Evolutionary conservation across 1,140 invertebrate genomes (phyloP).

Genomic region (Andrena cerasifolii): DNA sequence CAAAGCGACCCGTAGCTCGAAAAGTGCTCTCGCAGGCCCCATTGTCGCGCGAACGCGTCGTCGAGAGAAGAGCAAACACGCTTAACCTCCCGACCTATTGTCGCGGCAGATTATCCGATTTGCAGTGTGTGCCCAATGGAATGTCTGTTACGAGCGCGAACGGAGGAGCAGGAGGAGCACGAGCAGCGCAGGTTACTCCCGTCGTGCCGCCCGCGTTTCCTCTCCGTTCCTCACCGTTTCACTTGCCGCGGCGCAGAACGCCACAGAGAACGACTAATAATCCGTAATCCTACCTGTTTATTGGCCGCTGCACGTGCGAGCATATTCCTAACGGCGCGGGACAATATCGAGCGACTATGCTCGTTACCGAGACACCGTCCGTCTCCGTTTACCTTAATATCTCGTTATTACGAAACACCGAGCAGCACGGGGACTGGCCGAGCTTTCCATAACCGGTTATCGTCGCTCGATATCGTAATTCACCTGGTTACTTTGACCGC

Average conservation of each 20-base stretch:
- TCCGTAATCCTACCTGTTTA: slow-evolving; percentile 51
- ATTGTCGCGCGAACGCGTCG: slow-evolving; percentile 79
- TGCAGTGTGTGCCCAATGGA: slow-evolving; percentile 62
- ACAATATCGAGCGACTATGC: slow-evolving; percentile 27
- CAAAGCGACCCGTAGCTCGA: slow-evolving; percentile 69
- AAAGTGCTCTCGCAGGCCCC: slow-evolving; percentile 75
- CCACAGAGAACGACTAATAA: slow-evolving; percentile 24
- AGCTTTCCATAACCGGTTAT: slow-evolving; percentile 40
- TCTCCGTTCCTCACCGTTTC: neutral
- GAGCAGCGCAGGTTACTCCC: neutral
- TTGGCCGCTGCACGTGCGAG: slow-evolving; percentile 34
- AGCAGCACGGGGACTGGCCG: neutral
- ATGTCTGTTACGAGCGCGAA: neutral
- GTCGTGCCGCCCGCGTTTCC: neutral
- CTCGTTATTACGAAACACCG: slow-evolving; percentile 32
- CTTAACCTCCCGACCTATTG: slow-evolving; percentile 80
- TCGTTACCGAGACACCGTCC: slow-evolving; percentile 22
- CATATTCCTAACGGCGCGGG: slow-evolving; percentile 17
- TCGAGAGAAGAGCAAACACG: slow-evolving; percentile 81
- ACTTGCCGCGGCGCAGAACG: neutral
- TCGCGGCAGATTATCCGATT: slow-evolving; percentile 80
- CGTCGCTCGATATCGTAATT: slow-evolving; percentile 11
- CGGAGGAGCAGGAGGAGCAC: neutral
- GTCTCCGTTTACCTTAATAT: slow-evolving; percentile 30
- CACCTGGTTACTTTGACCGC: neutral